Conservation (phyloP, 2,888 invertebrate genomes). For the Meiosimyza platycephala region DNA sequence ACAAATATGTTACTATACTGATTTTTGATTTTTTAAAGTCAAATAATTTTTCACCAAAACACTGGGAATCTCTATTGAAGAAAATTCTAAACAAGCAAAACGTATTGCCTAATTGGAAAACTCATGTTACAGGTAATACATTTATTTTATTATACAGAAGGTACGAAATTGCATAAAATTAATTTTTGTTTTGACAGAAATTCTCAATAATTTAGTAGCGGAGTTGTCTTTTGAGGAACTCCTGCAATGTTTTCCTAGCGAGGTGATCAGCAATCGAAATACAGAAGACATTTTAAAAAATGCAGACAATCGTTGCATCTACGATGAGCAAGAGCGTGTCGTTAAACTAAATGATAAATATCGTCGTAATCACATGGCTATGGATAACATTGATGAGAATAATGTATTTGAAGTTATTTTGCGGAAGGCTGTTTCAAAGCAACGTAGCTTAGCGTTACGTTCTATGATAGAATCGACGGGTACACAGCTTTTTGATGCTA, state of each 20-base stretch:
- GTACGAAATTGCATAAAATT: background rate
- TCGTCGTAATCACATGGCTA: constrained; percentile 56
- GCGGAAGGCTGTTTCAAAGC: constrained; percentile 69
- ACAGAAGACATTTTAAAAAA: constrained; percentile 56
- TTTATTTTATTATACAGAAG: background rate
- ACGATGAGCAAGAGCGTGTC: constrained; percentile 50
- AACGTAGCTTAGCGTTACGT: constrained; percentile 73
- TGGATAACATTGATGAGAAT: constrained; percentile 65
- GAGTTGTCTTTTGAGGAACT: constrained; percentile 64
- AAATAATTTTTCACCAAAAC: constrained; percentile 62
- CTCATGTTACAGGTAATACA: constrained; percentile 57
- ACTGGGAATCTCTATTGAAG: constrained; percentile 64
- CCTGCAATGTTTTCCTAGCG: constrained; percentile 63
- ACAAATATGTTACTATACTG: background rate
- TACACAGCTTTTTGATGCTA: constrained; percentile 69
- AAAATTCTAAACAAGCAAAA: constrained; percentile 62
- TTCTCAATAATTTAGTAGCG: constrained; percentile 61
- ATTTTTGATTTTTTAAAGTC: constrained; percentile 51
- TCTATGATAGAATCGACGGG: constrained; percentile 73
- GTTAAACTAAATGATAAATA: constrained; percentile 54
- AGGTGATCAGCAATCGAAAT: constrained; percentile 60
- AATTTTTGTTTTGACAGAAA: constrained; percentile 51
- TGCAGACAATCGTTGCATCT: constrained; percentile 52
- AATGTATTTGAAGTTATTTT: constrained; percentile 65
- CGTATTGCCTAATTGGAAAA: constrained; percentile 61